A percentile compares a stretch with the other conserved stretches of the same genome.
phyloP scores from a whole-genome alignment of 1,140 invertebrate genomes.

The Bombus soroeensis region DNA sequence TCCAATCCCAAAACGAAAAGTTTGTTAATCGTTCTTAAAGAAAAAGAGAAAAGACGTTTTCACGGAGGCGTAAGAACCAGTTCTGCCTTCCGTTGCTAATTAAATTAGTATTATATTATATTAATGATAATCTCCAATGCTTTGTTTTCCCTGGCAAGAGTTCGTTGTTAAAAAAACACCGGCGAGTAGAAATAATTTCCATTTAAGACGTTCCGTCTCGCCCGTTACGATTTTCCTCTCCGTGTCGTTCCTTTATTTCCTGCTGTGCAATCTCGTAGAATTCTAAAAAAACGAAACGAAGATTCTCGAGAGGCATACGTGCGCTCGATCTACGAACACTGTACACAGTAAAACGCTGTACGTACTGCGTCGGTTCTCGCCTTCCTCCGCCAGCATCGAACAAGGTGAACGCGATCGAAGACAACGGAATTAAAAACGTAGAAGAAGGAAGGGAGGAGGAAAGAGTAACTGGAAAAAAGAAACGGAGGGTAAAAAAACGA shows the following conservation, averaged over 20 bases:
- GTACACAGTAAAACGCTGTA: background rate
- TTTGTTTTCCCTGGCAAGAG: background rate
- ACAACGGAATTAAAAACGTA: background rate
- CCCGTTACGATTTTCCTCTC: background rate
- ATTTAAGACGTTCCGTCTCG: background rate
- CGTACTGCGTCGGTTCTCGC: background rate
- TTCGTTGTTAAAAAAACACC: conserved; percentile 1
- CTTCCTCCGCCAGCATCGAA: background rate
- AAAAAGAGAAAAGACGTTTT: background rate
- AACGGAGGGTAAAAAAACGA: background rate
- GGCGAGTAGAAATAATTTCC: background rate
- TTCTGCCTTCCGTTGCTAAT: background rate
- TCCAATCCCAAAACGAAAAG: background rate
- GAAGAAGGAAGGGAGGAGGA: background rate
- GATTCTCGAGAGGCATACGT: background rate
- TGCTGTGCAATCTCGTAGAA: background rate
- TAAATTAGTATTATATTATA: no score
- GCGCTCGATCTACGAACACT: background rate
- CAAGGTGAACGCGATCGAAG: no score
- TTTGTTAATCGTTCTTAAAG: background rate
- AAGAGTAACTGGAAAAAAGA: no score
- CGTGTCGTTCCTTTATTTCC: background rate
- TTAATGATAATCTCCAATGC: background rate
- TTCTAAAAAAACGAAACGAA: background rate
- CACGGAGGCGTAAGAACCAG: background rate